Evolutionary conservation across 2,113 vertebrate genomes (phyloP).

Genomic region (Microcebus ravelobensis): DNA sequence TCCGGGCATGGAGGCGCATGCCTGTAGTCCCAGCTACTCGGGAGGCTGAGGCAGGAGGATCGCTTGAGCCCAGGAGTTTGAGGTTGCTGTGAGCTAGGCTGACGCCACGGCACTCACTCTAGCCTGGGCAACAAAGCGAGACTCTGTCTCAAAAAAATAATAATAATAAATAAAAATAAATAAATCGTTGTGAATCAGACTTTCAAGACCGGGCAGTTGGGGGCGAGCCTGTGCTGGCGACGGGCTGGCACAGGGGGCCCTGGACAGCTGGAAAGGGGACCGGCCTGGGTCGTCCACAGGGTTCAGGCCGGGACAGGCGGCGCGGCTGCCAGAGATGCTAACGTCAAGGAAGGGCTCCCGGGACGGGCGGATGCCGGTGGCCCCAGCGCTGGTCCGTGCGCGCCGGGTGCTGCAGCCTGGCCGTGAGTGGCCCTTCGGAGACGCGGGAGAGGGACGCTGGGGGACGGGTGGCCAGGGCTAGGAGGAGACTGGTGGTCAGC

Average conservation of each 20-base stretch:
- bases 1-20: too few species aligned
- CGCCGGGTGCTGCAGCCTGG: not conserved
- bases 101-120: too few species aligned
- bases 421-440: not conserved
- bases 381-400: not conserved
- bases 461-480: not conserved
- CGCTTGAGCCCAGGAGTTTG: too few species aligned
- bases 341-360: not conserved
- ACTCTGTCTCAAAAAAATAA: too few species aligned
- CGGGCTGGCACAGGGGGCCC: not conserved
- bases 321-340: slow-evolving; percentile 33
- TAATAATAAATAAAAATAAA: not conserved
- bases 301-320: not conserved
- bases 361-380: not conserved
- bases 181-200: not conserved
- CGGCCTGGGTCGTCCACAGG: not conserved
- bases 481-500: not conserved
- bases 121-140: too few species aligned
- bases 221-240: not conserved
- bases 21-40: too few species aligned
- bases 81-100: too few species aligned
- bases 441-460: too few species aligned
- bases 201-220: not conserved
- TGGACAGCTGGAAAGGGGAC: not conserved
- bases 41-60: too few species aligned